phyloP scores from a whole-genome alignment of 2,797 vertebrate genomes.

The Bovichtus variegatus region DNA sequence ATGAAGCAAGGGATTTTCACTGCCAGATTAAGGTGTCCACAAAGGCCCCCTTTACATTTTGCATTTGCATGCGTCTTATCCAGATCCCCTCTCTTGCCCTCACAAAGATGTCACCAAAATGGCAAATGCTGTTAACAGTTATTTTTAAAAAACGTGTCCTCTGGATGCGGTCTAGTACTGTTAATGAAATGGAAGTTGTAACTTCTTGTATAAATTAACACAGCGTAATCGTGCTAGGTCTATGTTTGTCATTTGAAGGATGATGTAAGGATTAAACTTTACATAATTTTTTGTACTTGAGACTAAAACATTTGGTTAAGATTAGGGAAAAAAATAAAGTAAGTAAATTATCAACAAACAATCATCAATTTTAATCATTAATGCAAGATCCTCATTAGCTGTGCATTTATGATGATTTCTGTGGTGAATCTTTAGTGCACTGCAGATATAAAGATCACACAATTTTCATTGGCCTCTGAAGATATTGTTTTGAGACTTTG shows the following conservation, averaged over 20 bases:
- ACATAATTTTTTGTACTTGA: neutral
- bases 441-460: neutral
- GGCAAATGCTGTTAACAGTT: constrained; percentile 12
- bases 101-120: constrained; percentile 32
- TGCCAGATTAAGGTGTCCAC: constrained; percentile 53
- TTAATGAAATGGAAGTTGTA: neutral
- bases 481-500: neutral
- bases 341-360: neutral
- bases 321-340: neutral
- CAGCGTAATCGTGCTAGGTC: neutral
- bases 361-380: neutral
- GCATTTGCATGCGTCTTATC: constrained; percentile 38
- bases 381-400: neutral
- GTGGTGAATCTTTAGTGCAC: neutral
- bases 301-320: neutral
- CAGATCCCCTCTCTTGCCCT: constrained; percentile 12
- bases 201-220: neutral
- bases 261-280: neutral
- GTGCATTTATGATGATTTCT: neutral
- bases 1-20: constrained; percentile 56
- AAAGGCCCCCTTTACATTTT: constrained; percentile 55
- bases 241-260: neutral
- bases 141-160: neutral
- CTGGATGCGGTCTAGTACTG: neutral
- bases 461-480: neutral